Evolutionary conservation across 1,140 invertebrate species (phyloP), one percentile per base, ranked within the genome.

Genomic region (Panonychus citri): DNA sequence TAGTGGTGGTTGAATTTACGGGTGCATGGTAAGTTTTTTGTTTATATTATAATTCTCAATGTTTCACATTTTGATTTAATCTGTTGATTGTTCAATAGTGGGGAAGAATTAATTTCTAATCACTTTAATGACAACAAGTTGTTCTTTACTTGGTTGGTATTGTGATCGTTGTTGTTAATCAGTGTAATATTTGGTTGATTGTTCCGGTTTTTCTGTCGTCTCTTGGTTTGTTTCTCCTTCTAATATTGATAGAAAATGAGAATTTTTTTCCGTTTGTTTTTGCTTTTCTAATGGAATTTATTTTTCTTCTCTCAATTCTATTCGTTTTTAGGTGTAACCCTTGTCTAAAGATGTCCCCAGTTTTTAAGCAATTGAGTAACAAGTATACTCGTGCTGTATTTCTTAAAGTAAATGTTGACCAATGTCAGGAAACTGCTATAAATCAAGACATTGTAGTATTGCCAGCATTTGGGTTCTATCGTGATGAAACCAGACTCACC

Each of bases 391-490:
- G 57, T 34, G 56, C 42, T n/a, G 88, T 86, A 10, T 98, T 98
- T 68, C 69, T 96, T 0, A 94, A 97, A 73, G 83, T 96, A 2
- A 90, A 96, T 71, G 88, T 91, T 25, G 84, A 90, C 65, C 78
- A 81, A 13, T 55, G 54, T 54, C 56, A 46, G 17, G 85, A 87
- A 64, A 85, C 83, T 28, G 86, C 90, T 2, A 75, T 78, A 25
- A 71, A 72, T 24, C 81, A 95, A 67, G 84, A 83, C 42, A 82
- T 99, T 19, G 80, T 77, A 58, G 85, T 88, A 2, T 96, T 98
- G 88, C 94, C 94, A 8, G 98, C 94, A 7, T 98, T 99, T 67
- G 81, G 93, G 59, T 90, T 97, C 65, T 95, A 88, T 67, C 79
- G 81, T 59, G 95, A 91, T 67, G 77, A 80, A 68, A 76, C 79